Evolutionary conservation across 2,113 vertebrate species (phyloP).

Genomic region (Suncus etruscus): DNA sequence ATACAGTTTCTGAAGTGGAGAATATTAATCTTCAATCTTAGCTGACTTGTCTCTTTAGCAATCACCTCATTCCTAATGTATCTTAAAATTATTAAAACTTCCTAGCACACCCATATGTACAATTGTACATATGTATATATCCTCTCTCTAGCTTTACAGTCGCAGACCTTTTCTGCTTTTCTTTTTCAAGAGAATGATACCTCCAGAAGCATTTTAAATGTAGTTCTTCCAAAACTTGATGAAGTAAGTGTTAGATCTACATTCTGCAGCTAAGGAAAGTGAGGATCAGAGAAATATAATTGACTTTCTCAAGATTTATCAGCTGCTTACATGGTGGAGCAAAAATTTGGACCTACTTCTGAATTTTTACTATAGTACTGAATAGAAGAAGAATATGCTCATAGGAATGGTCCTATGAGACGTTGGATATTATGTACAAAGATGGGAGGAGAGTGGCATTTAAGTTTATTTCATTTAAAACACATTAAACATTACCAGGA

Average conservation of each 20-base stretch:
- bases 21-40: constrained; percentile 19
- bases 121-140: not conserved
- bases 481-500: not conserved
- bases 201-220: constrained; percentile 19
- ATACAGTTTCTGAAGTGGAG: constrained; percentile 21
- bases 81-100: constrained; percentile 7
- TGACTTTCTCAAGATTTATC: constrained; percentile 16
- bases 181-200: not conserved
- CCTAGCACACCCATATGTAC: not conserved
- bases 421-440: not conserved
- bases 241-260: not conserved
- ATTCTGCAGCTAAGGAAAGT: constrained; percentile 7
- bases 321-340: not conserved
- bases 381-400: not conserved
- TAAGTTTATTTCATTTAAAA: constrained; percentile 38
- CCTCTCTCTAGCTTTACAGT: too few relatives aligned
- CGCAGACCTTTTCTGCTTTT: not conserved
- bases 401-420: not conserved
- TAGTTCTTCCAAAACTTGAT: constrained; percentile 12
- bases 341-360: not conserved
- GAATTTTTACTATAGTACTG: not conserved
- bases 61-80: not conserved
- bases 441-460: not conserved
- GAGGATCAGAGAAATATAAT: not conserved
- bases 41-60: constrained; percentile 21